Evolutionary conservation across 92 coral and sea anemone genomes (phyloP).

Genomic region (Umimayanthus kanabou): DNA sequence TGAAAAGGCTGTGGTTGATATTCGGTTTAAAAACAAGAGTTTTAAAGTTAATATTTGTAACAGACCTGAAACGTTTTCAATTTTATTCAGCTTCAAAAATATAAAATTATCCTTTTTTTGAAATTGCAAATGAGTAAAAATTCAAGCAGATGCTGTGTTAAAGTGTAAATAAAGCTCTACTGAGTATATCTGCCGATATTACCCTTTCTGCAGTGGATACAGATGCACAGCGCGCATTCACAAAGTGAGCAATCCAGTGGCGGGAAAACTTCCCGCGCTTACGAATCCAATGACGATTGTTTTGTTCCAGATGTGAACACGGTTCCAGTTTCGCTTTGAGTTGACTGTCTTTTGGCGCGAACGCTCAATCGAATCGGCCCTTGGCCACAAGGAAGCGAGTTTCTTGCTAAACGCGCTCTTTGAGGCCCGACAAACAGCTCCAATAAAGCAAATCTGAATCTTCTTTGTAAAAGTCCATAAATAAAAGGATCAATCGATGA

Average conservation of each 20-base stretch:
- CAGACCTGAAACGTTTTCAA: neutral
- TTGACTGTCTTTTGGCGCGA: conserved; percentile 72
- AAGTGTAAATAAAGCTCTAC: neutral
- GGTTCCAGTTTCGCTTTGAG: conserved; percentile 84
- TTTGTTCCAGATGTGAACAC: conserved; percentile 61
- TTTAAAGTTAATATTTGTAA: neutral
- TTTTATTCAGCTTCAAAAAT: neutral
- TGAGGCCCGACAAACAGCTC: conserved; percentile 82
- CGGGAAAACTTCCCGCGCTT: neutral
- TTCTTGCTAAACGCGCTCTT: conserved; percentile 79
- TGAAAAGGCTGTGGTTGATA: neutral
- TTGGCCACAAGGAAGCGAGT: conserved; percentile 74
- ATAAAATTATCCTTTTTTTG: neutral
- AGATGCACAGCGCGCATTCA: neutral
- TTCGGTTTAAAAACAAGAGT: neutral
- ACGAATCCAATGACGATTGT: conserved; percentile 45
- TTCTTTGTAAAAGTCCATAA: conserved; percentile 87
- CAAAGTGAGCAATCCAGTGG: neutral
- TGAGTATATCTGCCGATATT: neutral
- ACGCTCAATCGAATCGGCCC: conserved; percentile 68
- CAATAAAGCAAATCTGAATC: conserved; percentile 83
- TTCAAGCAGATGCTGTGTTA: neutral
- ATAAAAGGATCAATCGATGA: conserved; percentile 92
- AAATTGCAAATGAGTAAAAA: neutral
- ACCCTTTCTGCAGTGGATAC: neutral